phyloP scores from a whole-genome alignment of 1,140 invertebrate genomes.

The Chironomus striatipennis region DNA sequence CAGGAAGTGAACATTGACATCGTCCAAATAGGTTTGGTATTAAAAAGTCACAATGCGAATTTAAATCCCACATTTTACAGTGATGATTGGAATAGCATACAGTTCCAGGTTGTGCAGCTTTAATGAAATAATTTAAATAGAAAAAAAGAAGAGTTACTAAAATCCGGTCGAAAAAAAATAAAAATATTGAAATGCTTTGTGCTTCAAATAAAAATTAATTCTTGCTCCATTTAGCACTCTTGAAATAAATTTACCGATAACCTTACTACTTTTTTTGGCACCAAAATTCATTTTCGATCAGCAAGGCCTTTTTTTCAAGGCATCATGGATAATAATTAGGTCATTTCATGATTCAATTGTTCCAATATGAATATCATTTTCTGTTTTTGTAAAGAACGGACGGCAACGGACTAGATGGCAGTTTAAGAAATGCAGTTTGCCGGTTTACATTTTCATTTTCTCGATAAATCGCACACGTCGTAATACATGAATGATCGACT shows the following conservation, averaged over 20 bases:
- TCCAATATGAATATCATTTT: not conserved
- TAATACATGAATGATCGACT: not conserved
- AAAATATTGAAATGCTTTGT: too few relatives aligned
- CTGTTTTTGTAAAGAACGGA: not conserved
- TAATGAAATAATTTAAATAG: not conserved
- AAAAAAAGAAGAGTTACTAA: slow-evolving; percentile 31
- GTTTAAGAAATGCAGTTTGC: not conserved
- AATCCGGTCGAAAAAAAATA: not conserved
- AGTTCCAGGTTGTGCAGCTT: slow-evolving; percentile 75
- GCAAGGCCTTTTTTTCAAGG: not conserved
- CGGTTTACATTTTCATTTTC: not conserved
- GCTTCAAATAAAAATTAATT: too few relatives aligned
- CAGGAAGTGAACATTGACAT: slow-evolving; percentile 67
- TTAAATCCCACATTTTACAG: slow-evolving; percentile 69
- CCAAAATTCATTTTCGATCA: not conserved
- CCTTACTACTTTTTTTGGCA: not conserved
- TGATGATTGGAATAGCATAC: slow-evolving; percentile 86
- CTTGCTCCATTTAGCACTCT: not conserved
- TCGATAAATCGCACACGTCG: not conserved
- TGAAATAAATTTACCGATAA: too few relatives aligned
- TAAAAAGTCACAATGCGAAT: slow-evolving; percentile 78
- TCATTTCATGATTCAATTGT: not conserved
- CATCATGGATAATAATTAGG: not conserved
- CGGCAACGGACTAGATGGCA: too few relatives aligned
- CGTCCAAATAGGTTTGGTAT: slow-evolving; percentile 81